Conservation (phyloP, 2,888 invertebrate species). For the Drosophila putrida region DNA sequence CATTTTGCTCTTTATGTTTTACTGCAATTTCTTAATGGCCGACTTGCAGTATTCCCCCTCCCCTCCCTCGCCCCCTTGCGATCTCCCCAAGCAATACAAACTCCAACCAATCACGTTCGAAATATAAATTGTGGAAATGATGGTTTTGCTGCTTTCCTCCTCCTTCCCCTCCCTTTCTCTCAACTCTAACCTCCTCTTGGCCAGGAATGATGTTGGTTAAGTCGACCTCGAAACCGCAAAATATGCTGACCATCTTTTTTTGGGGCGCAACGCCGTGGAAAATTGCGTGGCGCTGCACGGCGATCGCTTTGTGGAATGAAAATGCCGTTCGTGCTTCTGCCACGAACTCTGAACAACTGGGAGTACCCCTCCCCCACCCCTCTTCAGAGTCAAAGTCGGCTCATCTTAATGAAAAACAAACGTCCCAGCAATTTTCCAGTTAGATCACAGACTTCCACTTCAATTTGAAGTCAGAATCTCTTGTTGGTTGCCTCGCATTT, state of each 20-base stretch:
- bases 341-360: slow-evolving; percentile 47
- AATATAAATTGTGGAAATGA: slow-evolving; percentile 86
- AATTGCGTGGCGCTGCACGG: slow-evolving; percentile 63
- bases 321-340: slow-evolving; percentile 75
- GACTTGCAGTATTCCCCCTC: slow-evolving; percentile 41
- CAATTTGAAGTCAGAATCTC: slow-evolving; percentile 10
- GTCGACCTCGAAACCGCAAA: slow-evolving; percentile 75
- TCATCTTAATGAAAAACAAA: slow-evolving; percentile 75
- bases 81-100: slow-evolving; percentile 18
- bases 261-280: slow-evolving; percentile 69
- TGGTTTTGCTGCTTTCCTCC: slow-evolving; percentile 64
- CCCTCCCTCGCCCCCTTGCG: slow-evolving; percentile 1
- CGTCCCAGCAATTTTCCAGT: slow-evolving; percentile 78
- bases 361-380: background rate
- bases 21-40: slow-evolving; percentile 80
- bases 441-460: slow-evolving; percentile 51
- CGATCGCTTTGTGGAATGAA: slow-evolving; percentile 79
- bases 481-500: slow-evolving; percentile 46
- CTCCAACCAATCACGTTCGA: slow-evolving; percentile 84
- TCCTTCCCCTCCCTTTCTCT: background rate
- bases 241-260: slow-evolving; percentile 57
- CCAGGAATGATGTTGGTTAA: slow-evolving; percentile 10
- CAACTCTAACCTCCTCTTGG: background rate
- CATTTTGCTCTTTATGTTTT: slow-evolving; percentile 80
- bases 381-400: background rate